A percentile compares a stretch with the other conserved stretches of the same genome.
phyloP scores from a whole-genome alignment of 2,888 invertebrate species.

The Dolichopus griseipennis region DNA sequence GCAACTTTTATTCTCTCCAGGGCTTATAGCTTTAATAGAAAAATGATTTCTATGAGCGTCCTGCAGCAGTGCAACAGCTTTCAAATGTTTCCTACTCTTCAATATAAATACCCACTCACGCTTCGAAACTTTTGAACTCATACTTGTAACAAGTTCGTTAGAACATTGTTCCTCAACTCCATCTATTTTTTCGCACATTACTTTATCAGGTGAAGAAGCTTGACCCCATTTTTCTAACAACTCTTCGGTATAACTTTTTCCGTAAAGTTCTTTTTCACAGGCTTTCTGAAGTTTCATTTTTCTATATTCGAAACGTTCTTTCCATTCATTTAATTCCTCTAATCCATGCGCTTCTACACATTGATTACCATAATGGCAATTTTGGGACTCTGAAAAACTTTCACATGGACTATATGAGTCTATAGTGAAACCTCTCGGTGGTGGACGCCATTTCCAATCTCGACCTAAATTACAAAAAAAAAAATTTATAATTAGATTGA shows the following conservation, averaged over 20 bases:
- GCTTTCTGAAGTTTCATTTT: constrained; percentile 55
- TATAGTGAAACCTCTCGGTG: constrained; percentile 57
- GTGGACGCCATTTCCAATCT: constrained; percentile 59
- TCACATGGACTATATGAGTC: constrained; percentile 58
- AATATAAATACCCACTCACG: constrained; percentile 55
- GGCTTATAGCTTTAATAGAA: constrained; percentile 47
- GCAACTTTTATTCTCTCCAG: constrained; percentile 22
- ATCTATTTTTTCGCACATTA: constrained; percentile 55
- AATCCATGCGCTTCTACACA: constrained; percentile 67
- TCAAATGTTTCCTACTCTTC: constrained; percentile 47
- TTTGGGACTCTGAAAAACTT: constrained; percentile 48
- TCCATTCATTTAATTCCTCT: constrained; percentile 65
- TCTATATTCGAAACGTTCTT: constrained; percentile 59
- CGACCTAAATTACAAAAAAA: constrained; percentile 36
- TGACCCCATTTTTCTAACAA: constrained; percentile 56
- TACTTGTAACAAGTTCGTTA: constrained; percentile 52
- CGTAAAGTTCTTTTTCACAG: constrained; percentile 59
- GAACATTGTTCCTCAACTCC: constrained; percentile 51
- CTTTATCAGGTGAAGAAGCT: constrained; percentile 52
- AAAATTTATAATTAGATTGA: background rate
- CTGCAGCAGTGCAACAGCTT: constrained; percentile 58
- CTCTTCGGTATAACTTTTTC: constrained; percentile 52
- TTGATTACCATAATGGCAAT: constrained; percentile 59
- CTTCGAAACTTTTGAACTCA: constrained; percentile 53
- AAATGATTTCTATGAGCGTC: constrained; percentile 62